Percentiles rank a stretch among this genome's conserved stretches.
Conservation (phyloP, 2,888 invertebrate species). For the Calliphora vomitoria region DNA sequence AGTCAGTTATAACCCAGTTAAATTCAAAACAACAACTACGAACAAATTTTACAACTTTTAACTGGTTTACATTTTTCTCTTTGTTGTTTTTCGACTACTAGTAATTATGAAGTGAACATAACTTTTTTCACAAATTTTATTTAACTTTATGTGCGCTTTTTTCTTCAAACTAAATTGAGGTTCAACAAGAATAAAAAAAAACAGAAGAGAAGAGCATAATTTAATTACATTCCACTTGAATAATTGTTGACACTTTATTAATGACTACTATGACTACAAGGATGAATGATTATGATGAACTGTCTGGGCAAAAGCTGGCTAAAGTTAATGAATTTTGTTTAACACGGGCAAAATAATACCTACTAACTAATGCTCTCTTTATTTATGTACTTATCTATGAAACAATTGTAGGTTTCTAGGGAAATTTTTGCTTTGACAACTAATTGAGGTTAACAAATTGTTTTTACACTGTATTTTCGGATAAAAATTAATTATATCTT, state of each 20-base stretch:
- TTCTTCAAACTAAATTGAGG: conserved; percentile 33
- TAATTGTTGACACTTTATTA: conserved; percentile 56
- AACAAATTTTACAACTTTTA: neutral
- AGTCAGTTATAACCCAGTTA: conserved; percentile 24
- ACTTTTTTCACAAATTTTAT: conserved; percentile 24
- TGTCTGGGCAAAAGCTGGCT: conserved; percentile 6
- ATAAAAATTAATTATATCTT: neutral
- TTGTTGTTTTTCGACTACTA: neutral
- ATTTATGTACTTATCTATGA: neutral
- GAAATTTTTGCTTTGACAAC: neutral
- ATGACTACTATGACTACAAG: conserved; percentile 3
- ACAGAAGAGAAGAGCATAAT: conserved; percentile 23
- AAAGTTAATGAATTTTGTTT: neutral
- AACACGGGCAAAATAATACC: too few species aligned
- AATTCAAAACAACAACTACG: conserved; percentile 4
- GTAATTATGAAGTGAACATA: conserved; percentile 1
- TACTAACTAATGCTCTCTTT: neutral
- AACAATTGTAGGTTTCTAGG: neutral
- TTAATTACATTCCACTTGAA: conserved; percentile 52
- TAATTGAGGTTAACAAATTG: neutral
- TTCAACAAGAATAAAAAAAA: neutral
- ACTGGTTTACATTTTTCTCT: conserved; percentile 14
- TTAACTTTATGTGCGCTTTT: conserved; percentile 7
- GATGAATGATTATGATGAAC: conserved; percentile 44
- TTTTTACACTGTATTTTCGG: neutral